Evolutionary conservation across 2,113 vertebrate genomes (phyloP), one percentile per base, ranked within the genome.

Genomic region (Gobius niger): DNA sequence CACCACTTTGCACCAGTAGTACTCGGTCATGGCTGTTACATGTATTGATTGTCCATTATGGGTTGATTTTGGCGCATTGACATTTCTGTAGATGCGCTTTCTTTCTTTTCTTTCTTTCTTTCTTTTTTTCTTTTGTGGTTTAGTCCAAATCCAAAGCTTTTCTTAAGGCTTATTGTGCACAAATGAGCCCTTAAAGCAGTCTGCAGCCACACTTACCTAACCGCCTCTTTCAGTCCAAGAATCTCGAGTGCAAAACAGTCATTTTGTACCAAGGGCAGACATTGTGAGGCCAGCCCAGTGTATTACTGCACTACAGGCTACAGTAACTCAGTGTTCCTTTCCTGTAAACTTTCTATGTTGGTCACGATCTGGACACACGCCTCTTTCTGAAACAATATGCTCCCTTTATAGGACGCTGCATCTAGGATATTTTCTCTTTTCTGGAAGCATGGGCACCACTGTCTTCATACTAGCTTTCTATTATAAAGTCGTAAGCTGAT

Each of bases 331-430:
- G 49, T 76, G 77, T 84, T 77, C 59, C 42, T 70, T 89, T 88
- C 82, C 82, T 84, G 82, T 85, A 85, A 90, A 84, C 68, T 75
- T 85, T 83, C 81, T 86, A 85, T 85, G 73, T 88, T 81, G 81
- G 83, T 85, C 86, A 82, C 81, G 84, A 74, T 73, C 81, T 88
- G 85, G 82, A 85, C 51, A 73, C 81, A 65, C 1, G 72, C 79
- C 80, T 82, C 77, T 63, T 70, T 76, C 64, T 42, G 72, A 73
- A 79, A 84, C 83, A 86, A 80, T 76, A 76, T 68, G 78, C 65
- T 40, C 73, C 73, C 76, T 89, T 83, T 82, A 81, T 86, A 81
- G 76, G 65, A 73, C 49, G 72, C 70, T 81, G 74, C 34, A 52
- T 80, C 86, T 73, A 82, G 61, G 76, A 76, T 68, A 72, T 77